A percentile compares a stretch with the other conserved stretches of the same genome.
These are phyloP conservation scores for Helicoverpa assulta DNA, from an alignment of 2,888 invertebrate species.

Conservation along the genomic window DNA sequence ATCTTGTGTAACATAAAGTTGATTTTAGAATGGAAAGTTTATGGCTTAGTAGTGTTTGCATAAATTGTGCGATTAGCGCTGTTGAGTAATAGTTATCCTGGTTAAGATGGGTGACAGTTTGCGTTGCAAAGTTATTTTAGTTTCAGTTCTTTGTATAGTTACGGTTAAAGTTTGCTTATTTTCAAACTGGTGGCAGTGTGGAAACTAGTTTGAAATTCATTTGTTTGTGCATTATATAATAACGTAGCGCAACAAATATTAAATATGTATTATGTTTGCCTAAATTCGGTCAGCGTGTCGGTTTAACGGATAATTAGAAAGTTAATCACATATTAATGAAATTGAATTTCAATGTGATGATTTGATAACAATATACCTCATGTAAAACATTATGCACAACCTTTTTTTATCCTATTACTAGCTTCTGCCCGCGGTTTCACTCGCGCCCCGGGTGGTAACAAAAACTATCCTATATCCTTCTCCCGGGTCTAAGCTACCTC, in stretches of 20 bases:
- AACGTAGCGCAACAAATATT: neutral
- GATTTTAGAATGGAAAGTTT: conserved; percentile 16
- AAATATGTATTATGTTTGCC: too few species aligned
- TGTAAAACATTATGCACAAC: too few species aligned
- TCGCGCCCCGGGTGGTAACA: too few species aligned
- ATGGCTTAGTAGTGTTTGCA: conserved; percentile 39
- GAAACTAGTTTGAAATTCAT: neutral
- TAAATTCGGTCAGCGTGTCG: too few species aligned
- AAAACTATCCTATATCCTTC: too few species aligned
- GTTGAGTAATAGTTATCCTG: conserved; percentile 62
- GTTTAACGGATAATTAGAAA: too few species aligned
- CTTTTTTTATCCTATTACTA: too few species aligned
- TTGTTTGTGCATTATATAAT: neutral
- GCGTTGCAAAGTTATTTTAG: conserved; percentile 26
- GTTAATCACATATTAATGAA: too few species aligned
- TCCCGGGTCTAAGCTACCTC: too few species aligned
- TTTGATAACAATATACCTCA: too few species aligned
- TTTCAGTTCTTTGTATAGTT: conserved; percentile 13
- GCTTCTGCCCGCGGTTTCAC: too few species aligned
- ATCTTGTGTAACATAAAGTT: conserved; percentile 14
- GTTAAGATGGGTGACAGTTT: conserved; percentile 50
- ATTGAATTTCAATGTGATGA: too few species aligned
- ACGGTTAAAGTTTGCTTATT: conserved; percentile 25
- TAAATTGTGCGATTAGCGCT: conserved; percentile 57
- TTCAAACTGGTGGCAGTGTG: conserved; percentile 1